phyloP scores from a whole-genome alignment of 2,113 vertebrate species.

The Carettochelys insculpta region DNA sequence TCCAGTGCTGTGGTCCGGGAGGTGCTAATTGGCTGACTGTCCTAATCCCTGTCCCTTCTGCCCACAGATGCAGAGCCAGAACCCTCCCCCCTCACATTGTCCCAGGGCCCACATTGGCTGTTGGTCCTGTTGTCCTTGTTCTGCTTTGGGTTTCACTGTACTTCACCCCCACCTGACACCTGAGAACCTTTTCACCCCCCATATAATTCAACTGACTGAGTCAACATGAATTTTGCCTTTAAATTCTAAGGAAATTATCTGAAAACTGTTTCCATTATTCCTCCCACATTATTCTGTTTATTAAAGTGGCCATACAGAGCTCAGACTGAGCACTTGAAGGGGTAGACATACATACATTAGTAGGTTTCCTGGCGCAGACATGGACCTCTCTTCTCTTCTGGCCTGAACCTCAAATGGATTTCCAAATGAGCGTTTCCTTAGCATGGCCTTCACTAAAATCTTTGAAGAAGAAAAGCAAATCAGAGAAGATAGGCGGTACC shows the following conservation, averaged over 20 bases:
- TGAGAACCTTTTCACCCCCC: not conserved
- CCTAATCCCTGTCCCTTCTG: too few species aligned
- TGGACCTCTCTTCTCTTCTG: conserved; percentile 91
- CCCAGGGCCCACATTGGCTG: too few species aligned
- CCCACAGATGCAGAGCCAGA: too few species aligned
- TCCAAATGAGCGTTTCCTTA: conserved; percentile 96
- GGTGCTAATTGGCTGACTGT: too few species aligned
- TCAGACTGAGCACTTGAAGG: not conserved
- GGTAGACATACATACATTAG: conserved; percentile 83
- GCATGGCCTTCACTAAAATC: conserved; percentile 98
- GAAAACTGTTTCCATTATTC: not conserved
- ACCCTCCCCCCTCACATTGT: too few species aligned
- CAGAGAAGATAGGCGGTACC: not conserved
- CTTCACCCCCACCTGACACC: not conserved
- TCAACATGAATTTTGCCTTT: not conserved
- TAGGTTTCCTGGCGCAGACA: conserved; percentile 93
- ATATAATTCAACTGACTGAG: not conserved
- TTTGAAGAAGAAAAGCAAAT: conserved; percentile 53
- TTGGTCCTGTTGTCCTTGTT: too few species aligned
- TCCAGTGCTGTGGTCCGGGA: too few species aligned
- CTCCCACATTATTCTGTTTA: not conserved
- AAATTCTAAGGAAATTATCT: not conserved
- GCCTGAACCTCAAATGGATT: conserved; percentile 92
- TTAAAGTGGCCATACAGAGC: not conserved
- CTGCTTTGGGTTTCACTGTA: not conserved